Evolutionary conservation across 2,113 vertebrate genomes (phyloP), one percentile per base, ranked within the genome.

Genomic region (Orientallactaga bullata): DNA sequence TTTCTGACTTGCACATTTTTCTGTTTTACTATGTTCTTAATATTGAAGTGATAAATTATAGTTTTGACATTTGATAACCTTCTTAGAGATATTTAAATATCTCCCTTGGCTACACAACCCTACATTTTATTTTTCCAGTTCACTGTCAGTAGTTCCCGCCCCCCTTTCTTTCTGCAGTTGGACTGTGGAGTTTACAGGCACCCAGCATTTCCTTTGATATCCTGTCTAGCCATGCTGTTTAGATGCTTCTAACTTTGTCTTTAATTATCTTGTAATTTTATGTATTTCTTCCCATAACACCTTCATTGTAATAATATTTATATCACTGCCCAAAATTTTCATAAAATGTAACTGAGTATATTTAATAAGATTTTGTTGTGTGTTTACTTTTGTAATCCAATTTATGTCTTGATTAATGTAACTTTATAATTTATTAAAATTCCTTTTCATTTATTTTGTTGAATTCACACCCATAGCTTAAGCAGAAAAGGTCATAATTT

Each of bases 21-120:
- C 55, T 74, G 71, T 93, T 90, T 87, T 79, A 76, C 81, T 95
- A 85, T 73, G 17, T 85, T 92, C 74, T 94, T 88, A 76, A 88
- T 94, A 94, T 81, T 91, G 32, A 91, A 87, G 72, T 66, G 87
- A 94, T 96, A 95, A 93, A 94, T 93, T 82, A 83, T 37, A 79
- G 23, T 90, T 94, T 92, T 92, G 85, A 92, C 55, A 68, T 77
- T 90, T 80, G 88, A 79, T 90, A 90, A 85, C 35, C 35, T 87
- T 91, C 58, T 83, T 90, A 90, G 68, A 89, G 78, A 85, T 86
- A 55, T 47, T 80, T 81, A 85, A 92, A 28, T 88, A 20, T 66
- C 83, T 92, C n/a, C 65, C 72, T 93, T 95, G 61, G 13, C 39
- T 68, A 5, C 51, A n/a, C 1, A 74, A 21, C 9, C 7, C 61